Conservation (phyloP, 2,888 invertebrate species). For the Drosophila formosana region DNA sequence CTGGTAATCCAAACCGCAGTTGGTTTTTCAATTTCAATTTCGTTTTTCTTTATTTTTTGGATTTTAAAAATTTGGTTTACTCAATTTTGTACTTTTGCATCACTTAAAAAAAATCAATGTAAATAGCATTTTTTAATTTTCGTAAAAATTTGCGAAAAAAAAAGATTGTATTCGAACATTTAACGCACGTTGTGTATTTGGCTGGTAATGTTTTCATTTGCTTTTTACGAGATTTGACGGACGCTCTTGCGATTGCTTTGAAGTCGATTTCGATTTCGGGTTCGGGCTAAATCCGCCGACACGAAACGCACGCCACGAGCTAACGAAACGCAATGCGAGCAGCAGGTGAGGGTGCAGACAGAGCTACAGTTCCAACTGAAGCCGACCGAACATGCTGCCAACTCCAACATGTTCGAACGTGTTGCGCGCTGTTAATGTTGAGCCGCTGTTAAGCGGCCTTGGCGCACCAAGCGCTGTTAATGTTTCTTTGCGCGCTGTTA, state of each 20-base stretch:
- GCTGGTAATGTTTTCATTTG: constrained; percentile 13
- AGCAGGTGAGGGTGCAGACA: constrained; percentile 64
- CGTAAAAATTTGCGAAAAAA: constrained; percentile 6
- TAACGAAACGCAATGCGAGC: constrained; percentile 75
- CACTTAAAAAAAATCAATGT: constrained; percentile 45
- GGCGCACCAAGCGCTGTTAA: too few relatives aligned
- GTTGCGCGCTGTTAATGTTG: constrained; percentile 40
- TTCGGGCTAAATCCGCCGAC: constrained; percentile 54
- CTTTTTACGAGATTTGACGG: constrained; percentile 21
- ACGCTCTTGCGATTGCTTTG: constrained; percentile 12
- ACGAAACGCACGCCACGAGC: constrained; percentile 79
- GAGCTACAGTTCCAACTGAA: constrained; percentile 26
- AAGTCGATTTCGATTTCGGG: constrained; percentile 27
- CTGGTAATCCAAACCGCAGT: constrained; percentile 67
- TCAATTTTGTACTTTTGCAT: background rate
- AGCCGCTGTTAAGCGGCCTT: constrained; percentile 27
- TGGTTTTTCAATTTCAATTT: constrained; percentile 30
- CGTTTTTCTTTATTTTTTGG: constrained; percentile 8
- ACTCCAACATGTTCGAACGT: constrained; percentile 54
- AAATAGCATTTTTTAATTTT: constrained; percentile 21
- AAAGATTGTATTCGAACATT: constrained; percentile 1
- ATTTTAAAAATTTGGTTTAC: background rate
- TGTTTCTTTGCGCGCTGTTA: background rate
- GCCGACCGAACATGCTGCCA: constrained; percentile 17
- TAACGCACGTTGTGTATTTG: constrained; percentile 46